Base-by-base conservation (phyloP, 2,888 invertebrate species). In the Agrenia bidenticulata region DNA sequence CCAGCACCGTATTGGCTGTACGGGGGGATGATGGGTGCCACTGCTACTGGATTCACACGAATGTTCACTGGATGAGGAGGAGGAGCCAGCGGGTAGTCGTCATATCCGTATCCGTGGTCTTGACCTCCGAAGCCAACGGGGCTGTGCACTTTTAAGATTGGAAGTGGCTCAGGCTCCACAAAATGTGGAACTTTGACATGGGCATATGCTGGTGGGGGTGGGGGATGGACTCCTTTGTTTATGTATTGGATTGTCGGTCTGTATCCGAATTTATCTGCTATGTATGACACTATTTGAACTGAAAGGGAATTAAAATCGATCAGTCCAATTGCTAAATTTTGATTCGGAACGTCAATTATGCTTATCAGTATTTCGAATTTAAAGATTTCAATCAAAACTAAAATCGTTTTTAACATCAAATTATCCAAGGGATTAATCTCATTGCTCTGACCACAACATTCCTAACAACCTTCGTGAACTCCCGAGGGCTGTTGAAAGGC, bases 171-270 rank as follows among this genome's bases (percentile, higher is more conserved):
- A 17, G 45, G 58, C 13, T 42, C 53, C 49, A 51, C 24, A n/a
- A 64, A 54, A 42, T 67, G 27, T 42, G 75, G 75, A 37, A 68
- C 24, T 45, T 75, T 70, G 2, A 75, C 73, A 39, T 73, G 54
- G 9, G 75, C 75, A 51, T 72, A 75, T 1, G 68, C 69, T 27
- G 75, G 75, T 27, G 75, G 73, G 19, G 75, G 73, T 21, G 75
- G 75, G 32, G 75, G 75, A 61, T 71, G 73, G 32, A 60, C 64
- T 13, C 75, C 75, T 67, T 73, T 73, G n/a, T 71, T 73, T n/a
- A 75, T 69, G 64, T 75, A 75, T 45, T 73, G 68, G 24, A 75
- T 72, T 19, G 71, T 74, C 2, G 75, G 75, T 27, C 75, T 58
- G 54, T 75, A 75, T 24, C 75, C 75, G 32, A 60, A 68, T 54